Percentiles rank a stretch among this genome's conserved stretches.
Conservation (phyloP, 1,140 invertebrate genomes). For the Brachionus calyciflorus region DNA sequence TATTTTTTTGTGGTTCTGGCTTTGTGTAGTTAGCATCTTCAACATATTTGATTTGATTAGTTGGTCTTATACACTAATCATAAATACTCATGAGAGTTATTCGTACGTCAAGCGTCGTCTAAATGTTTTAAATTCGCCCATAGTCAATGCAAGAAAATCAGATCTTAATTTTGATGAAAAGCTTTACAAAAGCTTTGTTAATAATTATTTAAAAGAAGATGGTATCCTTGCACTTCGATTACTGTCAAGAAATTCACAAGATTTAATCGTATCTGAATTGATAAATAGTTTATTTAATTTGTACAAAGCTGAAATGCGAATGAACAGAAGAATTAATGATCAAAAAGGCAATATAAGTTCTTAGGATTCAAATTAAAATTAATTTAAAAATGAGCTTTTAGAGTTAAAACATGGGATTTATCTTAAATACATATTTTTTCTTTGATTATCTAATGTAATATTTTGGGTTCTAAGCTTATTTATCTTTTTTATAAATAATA, state of each 20-base stretch:
- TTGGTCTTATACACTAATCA: slow-evolving; percentile 24
- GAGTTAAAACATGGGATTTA: no score
- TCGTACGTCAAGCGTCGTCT: slow-evolving; percentile 8
- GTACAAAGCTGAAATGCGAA: slow-evolving; percentile 13
- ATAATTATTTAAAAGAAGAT: slow-evolving; percentile 44
- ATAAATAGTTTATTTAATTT: slow-evolving; percentile 36
- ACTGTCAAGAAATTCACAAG: slow-evolving; percentile 20
- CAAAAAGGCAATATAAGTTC: not conserved
- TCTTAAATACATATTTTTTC: no score
- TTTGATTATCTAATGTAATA: no score
- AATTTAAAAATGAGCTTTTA: no score
- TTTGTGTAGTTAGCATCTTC: slow-evolving; percentile 15
- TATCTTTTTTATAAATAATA: no score
- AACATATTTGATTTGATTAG: slow-evolving; percentile 36
- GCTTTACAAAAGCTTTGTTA: slow-evolving; percentile 21
- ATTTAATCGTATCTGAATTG: slow-evolving; percentile 35
- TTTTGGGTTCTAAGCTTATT: no score
- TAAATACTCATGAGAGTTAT: not conserved
- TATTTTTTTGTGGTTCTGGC: slow-evolving; percentile 46
- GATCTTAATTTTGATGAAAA: not conserved
- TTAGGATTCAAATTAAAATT: no score
- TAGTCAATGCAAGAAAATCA: not conserved
- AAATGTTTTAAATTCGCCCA: not conserved
- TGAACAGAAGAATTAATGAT: not conserved
- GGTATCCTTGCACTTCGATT: slow-evolving; percentile 24